phyloP scores from a whole-genome alignment of 1,140 invertebrate genomes.

The Atta colombica region DNA sequence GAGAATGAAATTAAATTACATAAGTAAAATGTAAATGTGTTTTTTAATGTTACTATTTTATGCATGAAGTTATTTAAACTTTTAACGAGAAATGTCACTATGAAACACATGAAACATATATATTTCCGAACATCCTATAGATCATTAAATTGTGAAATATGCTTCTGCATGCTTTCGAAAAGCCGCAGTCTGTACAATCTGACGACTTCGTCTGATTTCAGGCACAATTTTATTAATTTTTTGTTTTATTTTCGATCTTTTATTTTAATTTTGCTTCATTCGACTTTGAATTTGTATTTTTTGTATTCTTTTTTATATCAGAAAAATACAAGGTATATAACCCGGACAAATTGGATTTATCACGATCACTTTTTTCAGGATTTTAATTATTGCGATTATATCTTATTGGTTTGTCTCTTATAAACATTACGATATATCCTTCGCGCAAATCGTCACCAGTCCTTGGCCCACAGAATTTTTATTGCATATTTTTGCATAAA shows the following conservation, averaged over 20 bases:
- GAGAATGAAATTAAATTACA: not conserved
- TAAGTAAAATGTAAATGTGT: not conserved
- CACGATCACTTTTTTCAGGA: not conserved
- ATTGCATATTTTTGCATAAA: constrained; percentile 36
- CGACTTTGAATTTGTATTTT: not conserved
- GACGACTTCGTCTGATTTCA: constrained; percentile 49
- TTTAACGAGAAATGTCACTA: not conserved
- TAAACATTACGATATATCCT: not conserved
- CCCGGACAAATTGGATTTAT: not conserved
- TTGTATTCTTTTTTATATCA: not conserved
- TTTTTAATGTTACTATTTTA: not conserved
- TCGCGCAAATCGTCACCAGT: not conserved
- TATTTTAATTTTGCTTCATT: not conserved
- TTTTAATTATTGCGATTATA: constrained; percentile 11
- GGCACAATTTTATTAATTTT: not conserved
- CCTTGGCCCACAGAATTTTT: constrained; percentile 28
- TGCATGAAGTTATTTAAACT: not conserved
- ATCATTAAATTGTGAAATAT: constrained; percentile 13
- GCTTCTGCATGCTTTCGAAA: not conserved
- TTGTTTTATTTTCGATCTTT: not conserved
- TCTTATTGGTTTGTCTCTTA: constrained; percentile 3
- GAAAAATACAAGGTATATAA: not conserved
- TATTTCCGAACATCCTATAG: constrained; percentile 21
- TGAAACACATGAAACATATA: not conserved
- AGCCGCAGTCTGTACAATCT: constrained; percentile 25